These are phyloP conservation scores for Mus minutoides DNA, from an alignment of 2,797 vertebrate genomes.

Conservation along the genomic window DNA sequence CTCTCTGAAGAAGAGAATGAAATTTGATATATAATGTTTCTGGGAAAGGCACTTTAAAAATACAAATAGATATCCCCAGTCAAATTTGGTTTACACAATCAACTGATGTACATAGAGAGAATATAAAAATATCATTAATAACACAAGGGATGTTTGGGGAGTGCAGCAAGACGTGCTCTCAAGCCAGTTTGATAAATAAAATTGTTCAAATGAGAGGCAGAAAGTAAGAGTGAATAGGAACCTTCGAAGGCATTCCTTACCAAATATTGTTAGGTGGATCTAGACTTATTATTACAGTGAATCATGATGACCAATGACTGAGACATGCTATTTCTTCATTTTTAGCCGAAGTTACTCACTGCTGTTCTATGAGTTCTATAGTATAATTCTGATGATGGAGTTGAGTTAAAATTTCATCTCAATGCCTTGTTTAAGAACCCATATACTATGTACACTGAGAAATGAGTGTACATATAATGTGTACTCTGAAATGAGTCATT, in stretches of 20 bases:
- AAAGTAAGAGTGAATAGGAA: background rate
- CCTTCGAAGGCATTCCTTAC: background rate
- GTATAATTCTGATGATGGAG: background rate
- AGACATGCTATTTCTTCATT: background rate
- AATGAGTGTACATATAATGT: no score
- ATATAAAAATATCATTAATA: background rate
- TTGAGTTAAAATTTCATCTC: background rate
- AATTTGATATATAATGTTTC: background rate
- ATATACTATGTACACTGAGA: background rate
- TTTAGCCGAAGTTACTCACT: background rate
- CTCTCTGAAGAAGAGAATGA: background rate
- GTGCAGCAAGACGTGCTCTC: background rate
- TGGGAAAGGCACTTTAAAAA: background rate
- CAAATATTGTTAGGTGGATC: background rate
- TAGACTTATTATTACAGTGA: background rate
- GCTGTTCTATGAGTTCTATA: background rate
- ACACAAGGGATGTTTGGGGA: background rate
- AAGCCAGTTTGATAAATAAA: background rate
- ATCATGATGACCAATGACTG: background rate
- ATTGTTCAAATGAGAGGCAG: background rate
- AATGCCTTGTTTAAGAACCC: background rate
- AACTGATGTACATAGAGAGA: background rate
- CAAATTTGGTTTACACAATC: conserved; percentile 9
- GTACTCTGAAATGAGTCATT: background rate
- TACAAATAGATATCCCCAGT: background rate